Base-by-base conservation (phyloP, 37 sponge, comb jelly and placozoan species). In the Aphrocallistes beatrix region DNA sequence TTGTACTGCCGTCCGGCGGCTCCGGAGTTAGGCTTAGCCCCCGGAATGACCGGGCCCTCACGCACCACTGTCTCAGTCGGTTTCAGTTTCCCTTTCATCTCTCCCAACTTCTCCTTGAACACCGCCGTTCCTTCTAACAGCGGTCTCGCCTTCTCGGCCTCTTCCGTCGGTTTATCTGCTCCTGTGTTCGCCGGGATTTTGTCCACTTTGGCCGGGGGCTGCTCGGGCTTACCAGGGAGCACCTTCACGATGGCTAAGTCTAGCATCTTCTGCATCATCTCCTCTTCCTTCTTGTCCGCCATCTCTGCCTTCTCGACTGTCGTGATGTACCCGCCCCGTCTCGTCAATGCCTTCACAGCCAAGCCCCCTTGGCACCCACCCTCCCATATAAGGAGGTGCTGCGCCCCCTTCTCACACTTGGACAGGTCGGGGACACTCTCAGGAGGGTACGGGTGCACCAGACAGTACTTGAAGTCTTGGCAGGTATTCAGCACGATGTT, bases 311-410 rank as follows among this genome's bases (percentile, higher is more conserved):
- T 85, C 23, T 83, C 84, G 3, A 82, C 91, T 21, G 95, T 94
- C 19, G 91, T 89, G 0, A 85, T 86, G 38, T 95, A 92, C 0
- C 95, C 95, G 0, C 82, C 91, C 30, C 91, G 89, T 82, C 75
- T 3, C 28, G 75, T 60, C 32, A 60, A 30, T 13, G 34, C 17
- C 6, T 60, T 60, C 10, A 60, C 17, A 3, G 21, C 17, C 17
- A 60, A 13, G 10, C n/a, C n/a, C 6, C 75, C 75, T 32, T 21
- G 25, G 34, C 32, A 60, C 3, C 75, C 75, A 3, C 75, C 75
- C 3, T 60, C 75, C 75, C 75, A 60, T 19, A 3, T 60, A 19
- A 60, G 75, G 6, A 60, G 34, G 75, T 60, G n/a, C 75, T 60
- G 75, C 10, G 17, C n/a, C 6, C 1, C 25, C 8, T 19, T 30